A percentile compares a stretch with the other conserved stretches of the same genome.
Evolutionary conservation across 2,113 vertebrate genomes (phyloP).

Genomic region (Steatornis caripensis): DNA sequence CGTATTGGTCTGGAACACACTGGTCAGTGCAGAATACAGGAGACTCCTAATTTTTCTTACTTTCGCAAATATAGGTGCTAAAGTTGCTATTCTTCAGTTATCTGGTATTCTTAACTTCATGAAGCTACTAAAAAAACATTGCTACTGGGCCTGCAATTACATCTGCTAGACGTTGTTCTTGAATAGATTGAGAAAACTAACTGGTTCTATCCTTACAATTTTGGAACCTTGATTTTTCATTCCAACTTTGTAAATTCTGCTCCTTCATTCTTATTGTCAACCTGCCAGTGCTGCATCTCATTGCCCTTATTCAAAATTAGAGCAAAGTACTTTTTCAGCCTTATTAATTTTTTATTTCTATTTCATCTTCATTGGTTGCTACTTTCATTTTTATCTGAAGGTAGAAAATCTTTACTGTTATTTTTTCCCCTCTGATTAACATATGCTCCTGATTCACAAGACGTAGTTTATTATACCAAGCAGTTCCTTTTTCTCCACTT

Average conservation of each 20-base stretch:
- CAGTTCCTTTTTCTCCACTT: background rate
- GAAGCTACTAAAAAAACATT: background rate
- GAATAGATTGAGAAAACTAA: background rate
- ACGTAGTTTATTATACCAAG: background rate
- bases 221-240: background rate
- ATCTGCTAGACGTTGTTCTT: background rate
- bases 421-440: background rate
- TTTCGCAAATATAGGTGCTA: background rate
- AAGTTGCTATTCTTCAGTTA: background rate
- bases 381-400: background rate
- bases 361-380: background rate
- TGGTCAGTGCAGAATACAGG: background rate
- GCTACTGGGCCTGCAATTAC: background rate
- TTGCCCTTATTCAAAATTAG: background rate
- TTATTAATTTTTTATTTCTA: background rate
- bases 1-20: background rate
- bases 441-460: background rate
- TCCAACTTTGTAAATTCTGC: background rate
- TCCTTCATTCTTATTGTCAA: background rate
- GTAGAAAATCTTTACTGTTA: background rate
- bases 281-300: background rate
- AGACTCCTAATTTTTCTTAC: background rate
- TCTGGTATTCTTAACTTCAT: background rate
- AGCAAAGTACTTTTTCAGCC: background rate
- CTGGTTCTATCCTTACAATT: background rate